Percentiles rank a stretch among this genome's conserved stretches.
Conservation (phyloP, 1,140 invertebrate genomes). For the Brachionus plicatilis region DNA sequence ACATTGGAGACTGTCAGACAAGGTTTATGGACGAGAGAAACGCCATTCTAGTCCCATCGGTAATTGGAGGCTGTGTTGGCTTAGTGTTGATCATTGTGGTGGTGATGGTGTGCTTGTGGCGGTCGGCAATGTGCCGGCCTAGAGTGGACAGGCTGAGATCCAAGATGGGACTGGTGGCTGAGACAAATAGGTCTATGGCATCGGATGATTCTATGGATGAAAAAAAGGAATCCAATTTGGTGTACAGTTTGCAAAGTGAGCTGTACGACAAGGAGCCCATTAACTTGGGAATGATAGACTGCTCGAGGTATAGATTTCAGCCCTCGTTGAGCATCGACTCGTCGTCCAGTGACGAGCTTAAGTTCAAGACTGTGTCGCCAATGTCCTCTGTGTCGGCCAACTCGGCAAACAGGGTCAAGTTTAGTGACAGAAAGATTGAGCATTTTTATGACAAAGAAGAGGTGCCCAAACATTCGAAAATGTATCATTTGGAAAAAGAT, state of each 20-base stretch:
- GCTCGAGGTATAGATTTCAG: background rate
- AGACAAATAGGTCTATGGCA: background rate
- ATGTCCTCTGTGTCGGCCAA: background rate
- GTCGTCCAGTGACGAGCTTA: background rate
- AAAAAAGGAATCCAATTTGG: background rate
- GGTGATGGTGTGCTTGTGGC: background rate
- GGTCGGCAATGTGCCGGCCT: background rate
- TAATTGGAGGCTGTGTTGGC: background rate
- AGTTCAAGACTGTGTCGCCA: background rate
- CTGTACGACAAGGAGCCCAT: background rate
- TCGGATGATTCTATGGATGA: background rate
- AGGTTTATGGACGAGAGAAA: background rate
- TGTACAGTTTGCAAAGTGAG: background rate
- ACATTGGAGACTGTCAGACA: constrained; percentile 7
- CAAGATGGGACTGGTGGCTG: background rate
- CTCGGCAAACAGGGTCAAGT: constrained; percentile 18
- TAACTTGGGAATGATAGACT: background rate
- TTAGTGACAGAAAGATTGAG: constrained; percentile 22
- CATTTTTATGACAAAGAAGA: constrained; percentile 26
- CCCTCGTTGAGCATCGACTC: background rate
- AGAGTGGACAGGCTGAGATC: background rate
- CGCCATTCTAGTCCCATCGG: constrained; percentile 2
- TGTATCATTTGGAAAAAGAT: background rate
- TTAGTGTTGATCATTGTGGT: background rate
- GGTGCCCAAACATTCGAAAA: background rate